These are phyloP conservation scores for Emydura subglobosa DNA, from an alignment of 2,113 vertebrate genomes.

Conservation along the genomic window DNA sequence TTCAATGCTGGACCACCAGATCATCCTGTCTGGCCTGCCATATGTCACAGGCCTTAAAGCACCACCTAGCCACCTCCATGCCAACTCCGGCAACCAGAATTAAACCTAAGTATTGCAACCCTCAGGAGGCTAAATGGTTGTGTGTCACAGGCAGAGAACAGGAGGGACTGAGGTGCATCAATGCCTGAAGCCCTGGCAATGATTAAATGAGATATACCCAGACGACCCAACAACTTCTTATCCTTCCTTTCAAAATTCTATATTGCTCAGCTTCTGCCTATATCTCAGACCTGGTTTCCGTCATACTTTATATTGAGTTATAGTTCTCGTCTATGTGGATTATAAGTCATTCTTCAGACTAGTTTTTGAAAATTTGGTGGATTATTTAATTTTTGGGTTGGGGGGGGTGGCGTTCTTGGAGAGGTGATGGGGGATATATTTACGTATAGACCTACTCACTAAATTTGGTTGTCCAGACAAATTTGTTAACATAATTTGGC, in stretches of 20 bases:
- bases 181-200: background rate
- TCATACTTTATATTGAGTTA: background rate
- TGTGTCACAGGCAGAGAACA: background rate
- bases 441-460: background rate
- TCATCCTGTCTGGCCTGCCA: background rate
- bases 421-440: background rate
- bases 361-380: background rate
- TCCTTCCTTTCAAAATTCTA: background rate
- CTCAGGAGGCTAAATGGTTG: background rate
- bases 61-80: background rate
- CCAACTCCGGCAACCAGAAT: background rate
- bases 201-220: background rate
- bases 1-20: background rate
- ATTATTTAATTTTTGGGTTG: background rate
- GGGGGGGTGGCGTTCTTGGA: background rate
- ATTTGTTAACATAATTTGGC: background rate
- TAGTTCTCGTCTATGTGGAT: background rate
- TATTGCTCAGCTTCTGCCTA: background rate
- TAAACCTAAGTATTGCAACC: background rate
- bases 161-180: background rate
- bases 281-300: background rate
- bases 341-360: background rate
- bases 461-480: background rate
- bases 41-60: background rate
- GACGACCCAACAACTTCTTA: background rate